Evolutionary conservation across 1,140 invertebrate species (phyloP), one percentile per base, ranked within the genome.

Genomic region (Drosophila punjabiensis): DNA sequence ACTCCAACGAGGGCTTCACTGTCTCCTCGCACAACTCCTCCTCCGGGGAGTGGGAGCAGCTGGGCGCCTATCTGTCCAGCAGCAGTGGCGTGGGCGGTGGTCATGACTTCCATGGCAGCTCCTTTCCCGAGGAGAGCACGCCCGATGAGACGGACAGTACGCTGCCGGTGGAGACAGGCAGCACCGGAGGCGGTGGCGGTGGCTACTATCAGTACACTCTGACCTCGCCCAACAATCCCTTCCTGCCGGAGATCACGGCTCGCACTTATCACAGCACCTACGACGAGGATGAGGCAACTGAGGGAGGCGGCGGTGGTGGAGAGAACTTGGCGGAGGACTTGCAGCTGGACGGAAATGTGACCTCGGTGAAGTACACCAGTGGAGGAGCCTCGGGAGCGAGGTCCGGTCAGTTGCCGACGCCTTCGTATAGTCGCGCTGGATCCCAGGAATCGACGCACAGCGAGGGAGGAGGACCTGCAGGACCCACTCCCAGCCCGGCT

Each of bases 221-320:
- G 39, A 90, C 92, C 11, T 93, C 92, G 0, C 92, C 92, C 14
- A 93, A 93, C 55, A 93, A 93, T 90, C 92, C 92, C 10, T 93
- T 93, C 53, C 58, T 93, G 41, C 92, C 92, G 18, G 92, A 93
- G 69, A 93, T 93, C 5, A 93, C 91, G 4, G 92, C 92, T 6
- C 73, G 88, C 10, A 92, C 85, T 13, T 93, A 93, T 53, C 87
- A 92, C 68, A 91, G 80, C 73, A 85, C 78, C 48, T 91, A 92
- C 37, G 78, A 81, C 20, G 82, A 81, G 0, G 85, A 92, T 6
- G 88, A 64, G 7, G 39, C 58, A 3, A 37, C 35, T 0, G 71
- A 81, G 18, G 74, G 53, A 0, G 50, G 35, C 7, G 55, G 43
- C 5, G 56, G 61, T 1, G 60, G 18, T 16, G 47, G 45, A n/a